Conservation (phyloP, 1,140 invertebrate species). For the Globodera ellingtonae region DNA sequence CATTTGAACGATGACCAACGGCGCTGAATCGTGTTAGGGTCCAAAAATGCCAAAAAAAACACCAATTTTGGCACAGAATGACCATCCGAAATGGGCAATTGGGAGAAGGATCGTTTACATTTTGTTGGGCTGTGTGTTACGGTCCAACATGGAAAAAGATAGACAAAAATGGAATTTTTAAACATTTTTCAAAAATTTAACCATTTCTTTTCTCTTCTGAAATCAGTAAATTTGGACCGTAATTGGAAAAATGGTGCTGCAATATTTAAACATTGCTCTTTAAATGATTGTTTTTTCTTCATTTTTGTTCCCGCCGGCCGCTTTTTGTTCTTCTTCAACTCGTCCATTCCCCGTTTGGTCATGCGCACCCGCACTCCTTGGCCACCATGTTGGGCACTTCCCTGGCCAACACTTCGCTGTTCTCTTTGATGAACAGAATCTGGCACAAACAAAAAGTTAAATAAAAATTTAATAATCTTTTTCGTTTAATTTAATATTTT, state of each 20-base stretch:
- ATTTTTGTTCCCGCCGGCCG: neutral
- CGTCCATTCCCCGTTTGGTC: constrained; percentile 8
- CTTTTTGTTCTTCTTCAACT: neutral
- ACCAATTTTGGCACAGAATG: too few relatives aligned
- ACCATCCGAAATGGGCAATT: too few relatives aligned
- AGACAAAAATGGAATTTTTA: too few relatives aligned
- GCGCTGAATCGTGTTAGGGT: too few relatives aligned
- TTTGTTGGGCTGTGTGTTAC: too few relatives aligned
- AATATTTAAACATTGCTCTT: too few relatives aligned
- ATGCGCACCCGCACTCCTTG: constrained; percentile 55
- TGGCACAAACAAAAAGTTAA: neutral
- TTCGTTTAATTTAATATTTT: neutral
- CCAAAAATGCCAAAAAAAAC: too few relatives aligned
- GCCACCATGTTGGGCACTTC: constrained; percentile 57
- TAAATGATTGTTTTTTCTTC: neutral
- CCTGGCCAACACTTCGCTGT: constrained; percentile 47
- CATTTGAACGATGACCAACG: too few relatives aligned
- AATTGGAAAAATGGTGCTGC: neutral
- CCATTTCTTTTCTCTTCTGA: too few relatives aligned
- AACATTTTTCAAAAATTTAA: too few relatives aligned
- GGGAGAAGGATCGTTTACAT: too few relatives aligned
- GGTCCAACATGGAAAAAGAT: too few relatives aligned
- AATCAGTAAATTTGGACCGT: neutral
- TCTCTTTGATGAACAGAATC: constrained; percentile 54
- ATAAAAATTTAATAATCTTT: neutral